Base-by-base conservation (phyloP, 2,888 invertebrate genomes). In the Hemithea aestivaria region DNA sequence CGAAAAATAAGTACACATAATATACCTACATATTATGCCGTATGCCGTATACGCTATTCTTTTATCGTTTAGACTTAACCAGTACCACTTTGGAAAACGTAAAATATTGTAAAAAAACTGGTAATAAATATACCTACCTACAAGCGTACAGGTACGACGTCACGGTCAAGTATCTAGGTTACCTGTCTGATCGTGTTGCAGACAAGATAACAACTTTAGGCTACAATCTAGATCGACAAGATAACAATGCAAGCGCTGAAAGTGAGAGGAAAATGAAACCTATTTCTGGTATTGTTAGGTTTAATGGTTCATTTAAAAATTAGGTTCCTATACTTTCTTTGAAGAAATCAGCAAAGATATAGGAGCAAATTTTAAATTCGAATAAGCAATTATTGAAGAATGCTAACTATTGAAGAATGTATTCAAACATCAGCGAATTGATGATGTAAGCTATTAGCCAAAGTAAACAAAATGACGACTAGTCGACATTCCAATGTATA, bases 91-190 rank as follows among this genome's bases (percentile, higher is more conserved):
- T 11, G 20, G 7, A 30, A 31, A 26, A 22, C 11, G 6, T 22
- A n/a, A n/a, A 24, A 16, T 22, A 10, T 26, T 16, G 27, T 11
- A 40, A 27, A 40, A 27, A 16, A 30, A 34, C 33, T 11, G 25
- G 28, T 34, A 31, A 11, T n/a, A 22, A 10, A 24, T 24, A 10
- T 21, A 9, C 16, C 12, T 21, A 24, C 30, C 27, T 33, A 40
- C 32, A n/a, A n/a, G n/a, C n/a, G 35, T 40, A 40, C 42, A 27
- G 42, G 26, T 39, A 40, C 27, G 38, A 10, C 21, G 33, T 24
- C 38, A 41, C 40, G 45, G 47, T 44, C 45, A 39, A 26, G 27
- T 40, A 50, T 46, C 37, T 48, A 35, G 52, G 49, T 48, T 43
- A 42, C 24, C 20, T 22, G 35, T 36, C 30, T 27, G 45, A 46